Base-by-base conservation (phyloP, 2,888 invertebrate species). In the Camptogramma bilineatum region DNA sequence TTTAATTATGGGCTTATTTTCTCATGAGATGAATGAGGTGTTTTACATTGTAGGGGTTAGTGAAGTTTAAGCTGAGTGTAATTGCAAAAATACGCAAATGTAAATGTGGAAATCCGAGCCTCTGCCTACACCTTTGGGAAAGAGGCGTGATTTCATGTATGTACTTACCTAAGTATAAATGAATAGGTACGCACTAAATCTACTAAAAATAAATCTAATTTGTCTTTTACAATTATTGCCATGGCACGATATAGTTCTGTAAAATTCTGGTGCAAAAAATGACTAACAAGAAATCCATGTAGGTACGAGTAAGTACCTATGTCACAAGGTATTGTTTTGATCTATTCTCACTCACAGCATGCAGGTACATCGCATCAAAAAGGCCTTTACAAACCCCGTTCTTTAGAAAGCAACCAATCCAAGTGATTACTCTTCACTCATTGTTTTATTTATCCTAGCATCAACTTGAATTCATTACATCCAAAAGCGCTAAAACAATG, bases 401-500 rank as follows among this genome's bases (percentile, higher is more conserved):
- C 31, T 18, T n/a, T 46, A 34, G 16, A 53, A 58, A 52, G 52
- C 63, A 54, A 17, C 44, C 50, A 60, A 56, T 57, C 56, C n/a
- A n/a, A 53, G 52, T 62, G 55, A 69, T 54, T 50, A 46, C 56
- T 62, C 56, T 66, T 24, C 16, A 62, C 63, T 34, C 61, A 28
- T 28, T 62, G 24, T 47, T 53, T 52, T 28, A 34, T 74, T 76
- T 74, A 78, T 79, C 79, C 50, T 55, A 80, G 78, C 74, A 76
- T 78, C 71, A 80, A 83, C 82, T 81, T 74, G 80, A 81, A 82
- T 85, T 81, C 77, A 62, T 62, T 78, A 78, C 42, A 28, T 78
- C 79, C 82, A 77, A 81, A 83, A 83, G 78, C 79, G 76, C 78
- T 75, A 81, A 83, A 73, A 71, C 71, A 85, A 84, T 81, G 75